Conservation (phyloP, 2,888 invertebrate genomes). For the Graphium colonna region DNA sequence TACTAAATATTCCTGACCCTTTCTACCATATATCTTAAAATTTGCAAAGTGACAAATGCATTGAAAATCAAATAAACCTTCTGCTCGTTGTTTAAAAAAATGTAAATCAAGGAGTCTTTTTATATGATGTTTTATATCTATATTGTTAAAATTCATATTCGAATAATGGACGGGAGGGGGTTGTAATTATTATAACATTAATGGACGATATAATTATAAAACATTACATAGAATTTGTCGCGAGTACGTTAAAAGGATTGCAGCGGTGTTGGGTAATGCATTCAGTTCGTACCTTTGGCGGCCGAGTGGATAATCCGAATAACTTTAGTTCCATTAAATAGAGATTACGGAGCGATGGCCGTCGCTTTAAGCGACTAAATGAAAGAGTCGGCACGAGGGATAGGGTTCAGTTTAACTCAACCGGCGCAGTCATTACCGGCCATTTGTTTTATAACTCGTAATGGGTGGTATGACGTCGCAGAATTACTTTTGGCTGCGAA, state of each 20-base stretch:
- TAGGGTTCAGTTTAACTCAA: conserved; percentile 39
- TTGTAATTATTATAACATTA: background rate
- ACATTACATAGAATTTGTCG: too few species aligned
- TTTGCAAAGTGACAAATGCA: too few species aligned
- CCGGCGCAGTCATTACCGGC: conserved; percentile 58
- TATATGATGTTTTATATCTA: too few species aligned
- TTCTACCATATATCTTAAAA: too few species aligned
- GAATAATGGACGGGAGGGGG: background rate
- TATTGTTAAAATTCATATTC: too few species aligned
- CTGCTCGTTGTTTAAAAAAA: too few species aligned
- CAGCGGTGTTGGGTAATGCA: background rate
- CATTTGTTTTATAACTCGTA: conserved; percentile 63
- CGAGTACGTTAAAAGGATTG: background rate
- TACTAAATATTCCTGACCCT: too few species aligned
- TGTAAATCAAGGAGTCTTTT: too few species aligned
- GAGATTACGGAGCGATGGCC: conserved; percentile 2
- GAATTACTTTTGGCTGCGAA: conserved; percentile 62
- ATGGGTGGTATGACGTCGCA: conserved; percentile 61
- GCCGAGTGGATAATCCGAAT: background rate
- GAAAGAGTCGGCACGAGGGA: background rate
- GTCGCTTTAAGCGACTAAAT: conserved; percentile 3
- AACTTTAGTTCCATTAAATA: conserved; percentile 8
- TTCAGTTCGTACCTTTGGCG: background rate
- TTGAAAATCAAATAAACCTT: too few species aligned
- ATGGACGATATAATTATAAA: background rate